phyloP scores from a whole-genome alignment of 1,140 invertebrate genomes.

The Cydia amplana region DNA sequence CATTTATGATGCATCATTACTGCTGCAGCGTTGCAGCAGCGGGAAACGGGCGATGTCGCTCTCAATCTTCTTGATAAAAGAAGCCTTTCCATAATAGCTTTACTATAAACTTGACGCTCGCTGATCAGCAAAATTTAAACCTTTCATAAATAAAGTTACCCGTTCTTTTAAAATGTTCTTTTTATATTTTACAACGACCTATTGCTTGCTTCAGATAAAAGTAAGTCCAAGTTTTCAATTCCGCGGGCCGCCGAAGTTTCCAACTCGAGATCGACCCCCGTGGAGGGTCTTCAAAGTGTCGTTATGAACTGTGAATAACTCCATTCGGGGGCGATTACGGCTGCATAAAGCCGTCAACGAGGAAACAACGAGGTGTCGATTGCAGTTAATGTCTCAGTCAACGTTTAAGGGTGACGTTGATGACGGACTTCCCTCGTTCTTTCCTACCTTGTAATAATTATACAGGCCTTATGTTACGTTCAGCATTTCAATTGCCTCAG shows the following conservation, averaged over 20 bases:
- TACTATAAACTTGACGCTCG: not conserved
- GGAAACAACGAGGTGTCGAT: constrained; percentile 26
- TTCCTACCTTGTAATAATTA: too few relatives aligned
- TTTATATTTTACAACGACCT: not conserved
- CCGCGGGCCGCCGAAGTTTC: constrained; percentile 16
- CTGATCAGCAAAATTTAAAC: not conserved
- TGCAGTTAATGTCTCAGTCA: constrained; percentile 1
- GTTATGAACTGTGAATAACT: constrained; percentile 30
- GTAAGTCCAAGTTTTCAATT: constrained; percentile 29
- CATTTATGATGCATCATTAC: too few relatives aligned
- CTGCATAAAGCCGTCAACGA: constrained; percentile 21
- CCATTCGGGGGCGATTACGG: constrained; percentile 20
- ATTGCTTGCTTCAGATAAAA: constrained; percentile 19
- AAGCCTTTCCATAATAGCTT: too few relatives aligned
- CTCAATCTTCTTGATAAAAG: too few relatives aligned
- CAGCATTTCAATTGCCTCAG: too few relatives aligned
- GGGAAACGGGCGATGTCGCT: too few relatives aligned
- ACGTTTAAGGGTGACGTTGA: not conserved
- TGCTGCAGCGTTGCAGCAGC: too few relatives aligned
- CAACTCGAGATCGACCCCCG: constrained; percentile 22
- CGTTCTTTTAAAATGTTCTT: not conserved
- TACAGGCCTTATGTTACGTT: too few relatives aligned
- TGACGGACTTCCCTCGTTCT: not conserved
- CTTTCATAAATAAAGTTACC: not conserved
- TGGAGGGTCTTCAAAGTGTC: constrained; percentile 26